Evolutionary conservation across 2,888 invertebrate genomes (phyloP).

Genomic region (Galerucella pusilla): DNA sequence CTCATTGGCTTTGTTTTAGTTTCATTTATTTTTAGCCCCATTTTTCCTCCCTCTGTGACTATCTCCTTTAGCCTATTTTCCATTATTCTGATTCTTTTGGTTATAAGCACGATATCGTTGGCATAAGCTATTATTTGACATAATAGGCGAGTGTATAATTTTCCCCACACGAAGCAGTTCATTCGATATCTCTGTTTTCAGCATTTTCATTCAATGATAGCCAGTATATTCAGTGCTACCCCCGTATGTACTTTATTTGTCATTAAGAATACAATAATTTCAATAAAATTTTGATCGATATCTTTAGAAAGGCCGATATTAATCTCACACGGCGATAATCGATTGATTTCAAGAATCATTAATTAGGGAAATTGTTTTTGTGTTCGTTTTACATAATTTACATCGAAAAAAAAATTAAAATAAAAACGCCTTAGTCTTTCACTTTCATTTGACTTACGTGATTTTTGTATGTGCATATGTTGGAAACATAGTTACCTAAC

Average conservation of each 20-base stretch:
- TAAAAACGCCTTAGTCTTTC: slow-evolving; percentile 37
- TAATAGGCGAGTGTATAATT: too few relatives aligned
- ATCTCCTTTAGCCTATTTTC: too few relatives aligned
- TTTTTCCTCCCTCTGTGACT: too few relatives aligned
- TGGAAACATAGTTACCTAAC: background rate
- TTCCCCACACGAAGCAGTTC: too few relatives aligned
- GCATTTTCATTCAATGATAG: background rate
- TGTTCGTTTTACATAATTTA: slow-evolving; percentile 28
- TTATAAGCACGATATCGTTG: too few relatives aligned
- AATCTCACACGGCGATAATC: slow-evolving; percentile 36
- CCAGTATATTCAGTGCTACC: background rate
- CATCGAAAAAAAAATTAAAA: slow-evolving; percentile 10
- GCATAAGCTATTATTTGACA: too few relatives aligned
- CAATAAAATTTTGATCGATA: slow-evolving; percentile 40
- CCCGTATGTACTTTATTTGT: background rate
- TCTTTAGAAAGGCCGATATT: slow-evolving; percentile 46
- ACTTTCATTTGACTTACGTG: slow-evolving; percentile 32
- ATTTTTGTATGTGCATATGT: background rate
- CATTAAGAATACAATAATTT: slow-evolving; percentile 31
- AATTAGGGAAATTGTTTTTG: slow-evolving; percentile 39
- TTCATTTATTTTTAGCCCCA: too few relatives aligned
- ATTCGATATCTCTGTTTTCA: background rate
- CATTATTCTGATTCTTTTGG: too few relatives aligned
- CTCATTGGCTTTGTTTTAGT: too few relatives aligned
- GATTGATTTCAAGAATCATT: slow-evolving; percentile 34